Percentiles rank a stretch among this genome's conserved stretches.
Conservation (phyloP, 2,113 vertebrate species). For the Elaphurus davidianus region DNA sequence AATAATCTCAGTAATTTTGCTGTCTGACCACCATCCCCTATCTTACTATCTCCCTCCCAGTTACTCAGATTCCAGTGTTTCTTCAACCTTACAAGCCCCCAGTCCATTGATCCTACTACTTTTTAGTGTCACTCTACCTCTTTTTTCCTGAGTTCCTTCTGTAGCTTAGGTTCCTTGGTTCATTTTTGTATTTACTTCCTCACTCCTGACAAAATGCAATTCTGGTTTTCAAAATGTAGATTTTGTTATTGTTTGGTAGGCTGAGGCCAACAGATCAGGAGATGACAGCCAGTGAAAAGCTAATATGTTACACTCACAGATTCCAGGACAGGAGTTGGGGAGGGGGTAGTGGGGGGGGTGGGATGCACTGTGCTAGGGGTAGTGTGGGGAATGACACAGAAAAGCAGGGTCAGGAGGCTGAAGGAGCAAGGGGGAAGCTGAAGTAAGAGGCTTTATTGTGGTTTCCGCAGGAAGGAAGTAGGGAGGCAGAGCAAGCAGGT, state of each 20-base stretch:
- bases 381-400: neutral
- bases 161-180: neutral
- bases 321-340: neutral
- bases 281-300: neutral
- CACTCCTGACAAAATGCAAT: neutral
- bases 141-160: neutral
- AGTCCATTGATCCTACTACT: neutral
- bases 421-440: too few species aligned
- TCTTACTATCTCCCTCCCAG: neutral
- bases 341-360: neutral
- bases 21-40: neutral
- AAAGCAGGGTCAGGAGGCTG: neutral
- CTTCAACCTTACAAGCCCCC: neutral
- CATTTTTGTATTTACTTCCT: neutral
- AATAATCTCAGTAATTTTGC: neutral
- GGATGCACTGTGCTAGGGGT: too few species aligned
- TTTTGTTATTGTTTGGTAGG: neutral
- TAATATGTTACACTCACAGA: neutral
- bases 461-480: neutral
- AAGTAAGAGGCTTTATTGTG: neutral
- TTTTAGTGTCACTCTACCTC: neutral
- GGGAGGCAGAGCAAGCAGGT: neutral
- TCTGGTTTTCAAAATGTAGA: neutral
- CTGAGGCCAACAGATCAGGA: neutral
- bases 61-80: neutral